Percentiles rank a stretch among this genome's conserved stretches.
Conservation (phyloP, 2,113 vertebrate genomes). For the Solenodon paradoxus region DNA sequence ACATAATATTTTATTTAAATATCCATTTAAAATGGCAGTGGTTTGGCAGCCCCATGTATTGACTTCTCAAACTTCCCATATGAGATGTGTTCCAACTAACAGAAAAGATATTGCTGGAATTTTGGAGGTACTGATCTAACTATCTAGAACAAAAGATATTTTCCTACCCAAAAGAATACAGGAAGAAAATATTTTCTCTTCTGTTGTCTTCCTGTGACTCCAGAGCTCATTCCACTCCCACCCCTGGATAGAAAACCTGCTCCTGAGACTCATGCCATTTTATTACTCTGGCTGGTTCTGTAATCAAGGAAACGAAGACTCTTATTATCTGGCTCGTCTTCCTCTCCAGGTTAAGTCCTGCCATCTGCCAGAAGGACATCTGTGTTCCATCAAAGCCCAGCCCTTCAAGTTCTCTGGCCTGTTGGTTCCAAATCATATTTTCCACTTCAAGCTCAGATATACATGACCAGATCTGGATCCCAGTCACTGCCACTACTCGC, state of each 20-base stretch:
- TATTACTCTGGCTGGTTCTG: not conserved
- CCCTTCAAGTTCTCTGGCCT: not conserved
- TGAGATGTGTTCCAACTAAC: not conserved
- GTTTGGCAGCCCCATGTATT: not conserved
- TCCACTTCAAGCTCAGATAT: not conserved
- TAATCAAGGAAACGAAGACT: not conserved
- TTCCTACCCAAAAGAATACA: not conserved
- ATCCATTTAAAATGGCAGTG: not conserved
- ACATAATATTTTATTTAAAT: slow-evolving; percentile 2
- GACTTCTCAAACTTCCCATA: not conserved
- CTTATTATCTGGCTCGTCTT: not conserved
- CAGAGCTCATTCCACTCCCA: not conserved
- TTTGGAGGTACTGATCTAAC: not conserved
- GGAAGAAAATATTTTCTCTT: not conserved
- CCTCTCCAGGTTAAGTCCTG: not conserved
- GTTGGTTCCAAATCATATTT: not conserved
- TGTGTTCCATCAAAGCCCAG: not conserved
- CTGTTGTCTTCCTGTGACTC: not conserved
- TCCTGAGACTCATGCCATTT: not conserved
- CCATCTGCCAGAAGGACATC: not conserved
- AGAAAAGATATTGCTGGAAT: not conserved
- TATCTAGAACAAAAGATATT: not conserved
- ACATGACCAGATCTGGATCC: not conserved
- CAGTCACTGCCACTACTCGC: not conserved
- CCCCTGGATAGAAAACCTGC: not conserved